These are phyloP conservation scores for Nyctalus aviator DNA, from an alignment of 2,797 vertebrate species.

Conservation along the genomic window DNA sequence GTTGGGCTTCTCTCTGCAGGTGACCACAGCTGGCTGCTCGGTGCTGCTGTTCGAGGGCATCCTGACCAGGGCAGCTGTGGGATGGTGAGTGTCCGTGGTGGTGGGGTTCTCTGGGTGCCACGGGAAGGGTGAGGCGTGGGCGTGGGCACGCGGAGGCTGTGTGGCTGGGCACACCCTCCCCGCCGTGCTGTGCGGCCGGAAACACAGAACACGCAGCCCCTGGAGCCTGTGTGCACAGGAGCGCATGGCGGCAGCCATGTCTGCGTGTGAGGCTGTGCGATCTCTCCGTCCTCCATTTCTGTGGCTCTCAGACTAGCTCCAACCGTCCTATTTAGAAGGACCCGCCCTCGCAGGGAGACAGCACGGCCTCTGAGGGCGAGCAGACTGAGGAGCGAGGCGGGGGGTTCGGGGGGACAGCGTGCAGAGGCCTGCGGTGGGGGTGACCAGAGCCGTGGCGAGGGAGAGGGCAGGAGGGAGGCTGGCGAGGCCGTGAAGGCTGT, in stretches of 20 bases:
- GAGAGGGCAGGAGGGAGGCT: neutral
- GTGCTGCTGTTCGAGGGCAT: constrained; percentile 90
- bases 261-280: too few relatives aligned
- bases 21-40: constrained; percentile 91
- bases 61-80: constrained; percentile 86
- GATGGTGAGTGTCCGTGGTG: constrained; percentile 90
- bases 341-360: neutral
- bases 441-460: neutral
- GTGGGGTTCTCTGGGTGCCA: too few relatives aligned
- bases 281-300: neutral
- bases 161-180: too few relatives aligned
- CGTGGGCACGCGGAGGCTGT: too few relatives aligned
- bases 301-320: neutral
- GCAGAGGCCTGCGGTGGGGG: neutral
- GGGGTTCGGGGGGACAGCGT: neutral
- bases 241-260: too few relatives aligned
- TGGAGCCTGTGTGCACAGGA: neutral
- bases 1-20: constrained; percentile 86
- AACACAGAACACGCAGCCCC: too few relatives aligned
- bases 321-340: neutral
- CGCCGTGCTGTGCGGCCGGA: too few relatives aligned
- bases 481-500: neutral
- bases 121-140: too few relatives aligned
- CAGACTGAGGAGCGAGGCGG: neutral
- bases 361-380: neutral